Evolutionary conservation across 2,797 vertebrate species (phyloP).

Genomic region (Typhlichthys eigenmanni): DNA sequence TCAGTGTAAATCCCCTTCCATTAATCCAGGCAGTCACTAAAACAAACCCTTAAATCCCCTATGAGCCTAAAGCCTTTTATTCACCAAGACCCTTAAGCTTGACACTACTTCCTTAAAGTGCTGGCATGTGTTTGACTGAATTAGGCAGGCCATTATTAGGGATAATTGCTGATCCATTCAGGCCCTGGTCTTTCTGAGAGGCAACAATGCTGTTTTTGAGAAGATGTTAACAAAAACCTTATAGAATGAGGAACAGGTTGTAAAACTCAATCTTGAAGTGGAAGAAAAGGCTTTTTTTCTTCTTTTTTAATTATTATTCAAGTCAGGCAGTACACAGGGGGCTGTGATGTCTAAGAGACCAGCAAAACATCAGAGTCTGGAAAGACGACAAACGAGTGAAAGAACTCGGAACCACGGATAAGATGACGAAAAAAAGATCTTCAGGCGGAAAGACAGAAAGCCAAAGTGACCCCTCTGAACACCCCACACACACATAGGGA

Average conservation of each 20-base stretch:
- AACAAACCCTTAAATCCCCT: conserved; percentile 5
- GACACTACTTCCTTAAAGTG: conserved; percentile 7
- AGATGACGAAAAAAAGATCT: conserved; percentile 22
- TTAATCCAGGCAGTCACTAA: not conserved
- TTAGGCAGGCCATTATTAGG: not conserved
- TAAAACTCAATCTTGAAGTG: too few species aligned
- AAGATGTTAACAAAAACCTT: conserved; percentile 1
- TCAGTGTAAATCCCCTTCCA: conserved; percentile 4
- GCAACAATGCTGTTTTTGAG: conserved; percentile 20
- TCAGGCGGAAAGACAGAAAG: conserved; percentile 17
- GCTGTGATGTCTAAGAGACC: conserved; percentile 31
- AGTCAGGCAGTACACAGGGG: conserved; percentile 6
- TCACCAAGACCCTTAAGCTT: not conserved
- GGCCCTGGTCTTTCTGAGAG: not conserved
- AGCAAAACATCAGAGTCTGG: conserved; percentile 23
- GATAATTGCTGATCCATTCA: not conserved
- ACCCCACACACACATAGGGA: conserved; percentile 20
- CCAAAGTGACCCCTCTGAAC: not conserved
- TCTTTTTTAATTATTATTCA: not conserved
- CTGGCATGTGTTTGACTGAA: conserved; percentile 8
- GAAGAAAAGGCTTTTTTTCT: too few species aligned
- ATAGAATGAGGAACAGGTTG: conserved; percentile 2
- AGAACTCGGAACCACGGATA: conserved; percentile 4
- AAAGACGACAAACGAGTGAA: conserved; percentile 7
- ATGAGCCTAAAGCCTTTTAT: not conserved